Conservation (phyloP, 2,888 invertebrate genomes). For the Leptodirus hochenwartii region DNA sequence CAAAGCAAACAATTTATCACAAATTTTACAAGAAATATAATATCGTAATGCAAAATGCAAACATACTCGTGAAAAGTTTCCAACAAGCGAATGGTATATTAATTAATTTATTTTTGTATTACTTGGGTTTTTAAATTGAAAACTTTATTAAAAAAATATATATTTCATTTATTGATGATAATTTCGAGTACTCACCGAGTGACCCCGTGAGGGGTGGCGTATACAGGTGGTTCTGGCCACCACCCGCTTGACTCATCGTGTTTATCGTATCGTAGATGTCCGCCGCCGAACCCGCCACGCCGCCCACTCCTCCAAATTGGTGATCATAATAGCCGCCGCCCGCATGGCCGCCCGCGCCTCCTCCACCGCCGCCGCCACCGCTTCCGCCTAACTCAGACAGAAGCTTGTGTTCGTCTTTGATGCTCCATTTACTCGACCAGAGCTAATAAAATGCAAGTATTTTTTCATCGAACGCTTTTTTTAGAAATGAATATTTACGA, state of each 20-base stretch:
- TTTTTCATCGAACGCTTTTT: not conserved
- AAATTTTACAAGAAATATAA: no score
- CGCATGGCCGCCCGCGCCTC: slow-evolving; percentile 15
- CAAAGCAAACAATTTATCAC: no score
- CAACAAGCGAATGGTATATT: no score
- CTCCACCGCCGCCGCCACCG: slow-evolving; percentile 27
- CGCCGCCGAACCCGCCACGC: slow-evolving; percentile 28
- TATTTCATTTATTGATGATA: no score
- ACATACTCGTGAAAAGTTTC: no score
- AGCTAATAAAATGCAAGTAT: slow-evolving; percentile 31
- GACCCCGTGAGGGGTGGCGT: slow-evolving; percentile 57
- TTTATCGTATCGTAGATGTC: slow-evolving; percentile 50
- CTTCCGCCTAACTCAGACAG: slow-evolving; percentile 60
- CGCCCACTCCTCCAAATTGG: slow-evolving; percentile 33
- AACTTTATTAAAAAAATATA: no score
- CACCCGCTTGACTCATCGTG: slow-evolving; percentile 53
- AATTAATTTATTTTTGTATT: no score
- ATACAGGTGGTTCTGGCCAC: slow-evolving; percentile 46
- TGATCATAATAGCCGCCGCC: slow-evolving; percentile 34
- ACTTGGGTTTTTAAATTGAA: no score
- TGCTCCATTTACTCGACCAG: slow-evolving; percentile 79
- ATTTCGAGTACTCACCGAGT: slow-evolving; percentile 51
- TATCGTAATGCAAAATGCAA: no score
- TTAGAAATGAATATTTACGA: no score
- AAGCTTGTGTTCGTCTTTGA: slow-evolving; percentile 80